Conservation (phyloP, 2,797 vertebrate species). For the Chaenodraco wilsoni region DNA sequence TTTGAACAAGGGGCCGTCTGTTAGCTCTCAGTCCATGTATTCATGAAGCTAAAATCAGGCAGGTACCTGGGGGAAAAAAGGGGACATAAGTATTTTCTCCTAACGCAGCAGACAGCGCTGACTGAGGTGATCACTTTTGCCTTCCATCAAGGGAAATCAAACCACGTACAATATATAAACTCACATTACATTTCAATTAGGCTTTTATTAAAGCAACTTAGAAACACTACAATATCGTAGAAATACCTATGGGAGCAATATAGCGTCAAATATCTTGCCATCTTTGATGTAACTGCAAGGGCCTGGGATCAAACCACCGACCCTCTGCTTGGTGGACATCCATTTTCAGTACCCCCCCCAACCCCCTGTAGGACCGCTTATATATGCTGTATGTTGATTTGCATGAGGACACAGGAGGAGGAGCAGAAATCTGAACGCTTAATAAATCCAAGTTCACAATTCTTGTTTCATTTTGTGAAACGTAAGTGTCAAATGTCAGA, state of each 20-base stretch:
- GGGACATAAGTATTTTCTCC: constrained; percentile 67
- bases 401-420: neutral
- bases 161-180: neutral
- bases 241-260: no score
- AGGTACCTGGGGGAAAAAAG: constrained; percentile 36
- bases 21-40: constrained; percentile 34
- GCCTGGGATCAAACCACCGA: no score
- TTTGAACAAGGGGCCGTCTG: constrained; percentile 44
- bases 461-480: no score
- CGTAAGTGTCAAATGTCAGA: no score
- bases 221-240: no score
- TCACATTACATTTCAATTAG: neutral
- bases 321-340: no score
- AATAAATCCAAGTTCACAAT: no score
- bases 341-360: neutral
- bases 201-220: no score
- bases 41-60: constrained; percentile 60
- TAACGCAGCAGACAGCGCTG: constrained; percentile 38
- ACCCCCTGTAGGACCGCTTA: neutral
- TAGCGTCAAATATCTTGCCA: no score
- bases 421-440: no score
- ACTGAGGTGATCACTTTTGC: constrained; percentile 61
- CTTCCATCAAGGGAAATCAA: constrained; percentile 57
- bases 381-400: constrained; percentile 25
- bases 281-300: no score